Evolutionary conservation across 1,140 invertebrate species (phyloP), one percentile per base, ranked within the genome.

Genomic region (Eufriesea mexicana): DNA sequence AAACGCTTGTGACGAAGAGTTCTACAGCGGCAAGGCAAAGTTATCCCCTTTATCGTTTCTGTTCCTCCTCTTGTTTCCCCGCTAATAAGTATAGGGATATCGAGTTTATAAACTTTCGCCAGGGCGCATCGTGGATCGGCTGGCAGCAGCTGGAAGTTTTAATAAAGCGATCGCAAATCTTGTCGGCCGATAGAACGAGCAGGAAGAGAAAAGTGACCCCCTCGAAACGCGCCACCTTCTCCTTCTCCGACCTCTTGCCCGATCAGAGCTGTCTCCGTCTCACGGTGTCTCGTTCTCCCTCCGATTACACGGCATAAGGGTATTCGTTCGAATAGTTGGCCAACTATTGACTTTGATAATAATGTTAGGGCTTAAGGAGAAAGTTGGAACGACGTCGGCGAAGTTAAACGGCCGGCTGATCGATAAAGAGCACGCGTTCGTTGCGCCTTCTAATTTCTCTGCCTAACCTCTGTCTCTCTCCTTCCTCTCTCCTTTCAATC

Each of bases 131-230:
- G 66, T 59, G 74, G 79, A 59, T 71, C 57, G 76, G 23, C 49
- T 35, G 86, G 80, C 66, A 78, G 67, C 87, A 83, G 87, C 88
- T 85, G 87, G 67, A 85, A 87, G 85, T 87, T 89, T 89, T 89
- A 89, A 89, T 89, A 89, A 89, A 89, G 88, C 85, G 85, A 89
- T 89, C 73, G 70, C 88, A 85, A 87, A 85, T 87, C 79, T 86
- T 61, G 20, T 67, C 47, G 55, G 45, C 14, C 47, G 55, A 49
- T 70, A 28, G 23, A 54, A 35, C 23, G 16, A n/a, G 54, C 16
- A 67, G 67, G 12, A 18, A 9, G 51, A 62, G 55, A 57, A 80
- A 59, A 87, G 61, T 47, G 71, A 84, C 61, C 70, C 54, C 12
- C 55, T 66, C 49, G 35, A 76, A 35, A 72, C 45, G 10, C 42